These are phyloP conservation scores for Onthophagus sagittarius DNA, from an alignment of 2,888 invertebrate species.

Conservation along the genomic window DNA sequence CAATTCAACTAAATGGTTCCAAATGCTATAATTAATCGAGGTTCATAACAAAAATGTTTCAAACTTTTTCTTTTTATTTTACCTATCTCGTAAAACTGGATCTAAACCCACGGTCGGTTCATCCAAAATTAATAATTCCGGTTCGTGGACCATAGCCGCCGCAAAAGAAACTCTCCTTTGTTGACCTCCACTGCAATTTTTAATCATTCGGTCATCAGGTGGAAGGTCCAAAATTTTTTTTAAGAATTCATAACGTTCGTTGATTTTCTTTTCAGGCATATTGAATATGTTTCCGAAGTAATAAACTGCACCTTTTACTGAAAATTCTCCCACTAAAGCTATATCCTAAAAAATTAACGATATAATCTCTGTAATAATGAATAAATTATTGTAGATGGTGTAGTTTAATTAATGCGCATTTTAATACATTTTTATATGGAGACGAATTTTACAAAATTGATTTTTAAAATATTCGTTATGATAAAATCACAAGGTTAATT, in stretches of 20 bases:
- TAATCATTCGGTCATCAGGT: conserved; percentile 58
- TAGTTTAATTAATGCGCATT: background rate
- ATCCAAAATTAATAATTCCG: conserved; percentile 83
- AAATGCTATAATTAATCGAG: conserved; percentile 62
- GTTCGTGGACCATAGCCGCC: conserved; percentile 82
- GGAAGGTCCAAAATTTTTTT: conserved; percentile 74
- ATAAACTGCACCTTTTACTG: conserved; percentile 76
- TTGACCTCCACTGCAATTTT: conserved; percentile 83
- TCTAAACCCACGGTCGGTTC: conserved; percentile 95
- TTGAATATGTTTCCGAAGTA: conserved; percentile 87
- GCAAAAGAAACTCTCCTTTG: conserved; percentile 86
- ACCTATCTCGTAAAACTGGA: conserved; percentile 81
- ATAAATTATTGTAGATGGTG: background rate
- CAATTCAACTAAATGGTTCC: conserved; percentile 76
- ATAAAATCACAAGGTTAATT: background rate
- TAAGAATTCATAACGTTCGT: conserved; percentile 65
- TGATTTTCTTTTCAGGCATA: conserved; percentile 61
- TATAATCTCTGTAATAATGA: background rate
- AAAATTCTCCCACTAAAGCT: conserved; percentile 73
- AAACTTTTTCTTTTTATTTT: conserved; percentile 28
- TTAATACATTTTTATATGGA: no score
- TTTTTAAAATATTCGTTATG: background rate
- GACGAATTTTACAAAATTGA: no score
- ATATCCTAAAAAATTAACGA: conserved; percentile 59
- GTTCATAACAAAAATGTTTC: background rate